Evolutionary conservation across 2,888 invertebrate genomes (phyloP), one percentile per base, ranked within the genome.

Genomic region (Calameuta pallipes): DNA sequence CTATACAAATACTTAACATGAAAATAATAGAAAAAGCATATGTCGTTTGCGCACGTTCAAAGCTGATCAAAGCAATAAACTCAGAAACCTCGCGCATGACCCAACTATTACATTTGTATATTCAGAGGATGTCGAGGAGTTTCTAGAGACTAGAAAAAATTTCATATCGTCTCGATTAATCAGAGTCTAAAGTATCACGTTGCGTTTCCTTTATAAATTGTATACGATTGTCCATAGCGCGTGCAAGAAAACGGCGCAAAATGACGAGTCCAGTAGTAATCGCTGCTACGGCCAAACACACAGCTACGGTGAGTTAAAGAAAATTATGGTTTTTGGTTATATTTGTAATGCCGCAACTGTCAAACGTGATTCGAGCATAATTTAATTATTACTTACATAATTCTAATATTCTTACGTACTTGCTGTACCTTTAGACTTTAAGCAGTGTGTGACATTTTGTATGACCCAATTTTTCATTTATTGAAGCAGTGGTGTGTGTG

Each of bases 221-320:
- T 34, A 33, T 23, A 41, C 23, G 30, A 70, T 36, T 71, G 4
- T n/a, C 23, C 12, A n/a, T 75, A 75, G 78, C 41, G 31, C 35
- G 73, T 15, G 13, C 69, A 78, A 79, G 70, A 23, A 78, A 79
- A 56, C 30, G 34, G 37, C 37, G 36, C 71, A 84, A 79, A 80
- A 91, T 91, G 90, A 86, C 94, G 81, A 94, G 94, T 91, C 96
- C 97, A 82, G 96, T 97, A 84, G 94, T 97, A 88, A 94, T 97
- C 88, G 94, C 96, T 87, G 96, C 97, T 81, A 95, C 96, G 79
- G 94, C 95, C 82, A 96, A 96, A 92, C 97, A 97, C 88, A 96
- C 97, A 56, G 96, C 96, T 37, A 96, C 97, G 88, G 97, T 97
- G 93, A 94, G 94, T 92, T 13, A 33, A 1, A 3, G 6, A 31